Evolutionary conservation across 2,797 vertebrate species (phyloP).

Genomic region (Rhynchonycteris naso): DNA sequence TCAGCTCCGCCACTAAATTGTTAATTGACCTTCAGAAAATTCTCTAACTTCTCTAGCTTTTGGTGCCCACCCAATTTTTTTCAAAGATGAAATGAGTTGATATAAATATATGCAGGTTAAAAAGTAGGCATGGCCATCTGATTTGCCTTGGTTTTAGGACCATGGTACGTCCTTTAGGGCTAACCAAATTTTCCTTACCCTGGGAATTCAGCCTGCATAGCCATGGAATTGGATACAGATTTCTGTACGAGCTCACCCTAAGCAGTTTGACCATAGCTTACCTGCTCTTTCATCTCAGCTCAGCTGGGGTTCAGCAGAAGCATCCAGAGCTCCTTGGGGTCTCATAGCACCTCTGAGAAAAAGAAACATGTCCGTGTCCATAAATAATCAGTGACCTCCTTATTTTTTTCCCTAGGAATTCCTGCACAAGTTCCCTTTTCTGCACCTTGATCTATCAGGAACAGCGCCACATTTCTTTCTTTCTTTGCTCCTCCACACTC

Average conservation of each 20-base stretch:
- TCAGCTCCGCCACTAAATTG: background rate
- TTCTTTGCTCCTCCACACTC: background rate
- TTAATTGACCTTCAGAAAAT: background rate
- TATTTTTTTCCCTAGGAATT: background rate
- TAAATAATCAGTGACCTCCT: background rate
- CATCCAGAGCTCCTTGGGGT: background rate
- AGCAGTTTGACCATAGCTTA: background rate
- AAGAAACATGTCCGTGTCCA: background rate
- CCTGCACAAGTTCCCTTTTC: background rate
- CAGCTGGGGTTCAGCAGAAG: background rate
- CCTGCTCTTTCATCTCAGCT: background rate
- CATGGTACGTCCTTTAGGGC: background rate
- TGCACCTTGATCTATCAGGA: background rate
- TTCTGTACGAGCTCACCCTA: background rate
- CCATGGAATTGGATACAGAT: background rate
- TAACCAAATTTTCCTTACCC: background rate
- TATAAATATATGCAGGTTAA: background rate
- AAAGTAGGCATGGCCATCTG: background rate
- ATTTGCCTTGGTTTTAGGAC: background rate
- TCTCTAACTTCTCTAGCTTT: background rate
- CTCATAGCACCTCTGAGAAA: slow-evolving; percentile 18
- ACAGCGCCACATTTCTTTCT: fast-evolving
- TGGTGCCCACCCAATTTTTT: background rate
- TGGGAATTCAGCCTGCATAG: background rate
- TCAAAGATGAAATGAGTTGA: background rate